Evolutionary conservation across 2,113 vertebrate genomes (phyloP).

Genomic region (Apus apus): DNA sequence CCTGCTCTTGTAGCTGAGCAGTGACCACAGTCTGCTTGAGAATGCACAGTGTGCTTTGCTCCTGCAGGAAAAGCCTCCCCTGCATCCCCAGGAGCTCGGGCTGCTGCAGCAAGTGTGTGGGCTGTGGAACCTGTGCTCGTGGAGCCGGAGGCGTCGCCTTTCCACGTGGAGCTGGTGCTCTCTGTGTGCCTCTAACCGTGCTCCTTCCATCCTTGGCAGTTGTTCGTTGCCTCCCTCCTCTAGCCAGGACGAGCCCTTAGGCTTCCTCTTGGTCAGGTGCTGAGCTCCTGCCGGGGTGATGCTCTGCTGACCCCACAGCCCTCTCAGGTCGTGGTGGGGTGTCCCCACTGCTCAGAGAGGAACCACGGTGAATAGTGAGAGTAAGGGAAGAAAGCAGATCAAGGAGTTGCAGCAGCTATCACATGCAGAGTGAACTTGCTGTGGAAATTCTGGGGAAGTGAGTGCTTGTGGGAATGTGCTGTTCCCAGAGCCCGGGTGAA

Average conservation of each 20-base stretch:
- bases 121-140: neutral
- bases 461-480: neutral
- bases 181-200: neutral
- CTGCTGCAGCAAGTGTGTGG: constrained; percentile 23
- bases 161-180: neutral
- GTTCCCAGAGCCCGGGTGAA: neutral
- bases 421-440: neutral
- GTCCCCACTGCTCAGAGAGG: neutral
- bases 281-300: accelerated
- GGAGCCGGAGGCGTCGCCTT: neutral
- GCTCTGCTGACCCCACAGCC: neutral
- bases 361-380: neutral
- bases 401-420: neutral
- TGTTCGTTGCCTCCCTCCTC: neutral
- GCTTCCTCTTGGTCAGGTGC: neutral
- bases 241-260: neutral
- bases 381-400: neutral
- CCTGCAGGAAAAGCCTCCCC: neutral
- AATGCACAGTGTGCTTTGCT: constrained; percentile 68
- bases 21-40: constrained; percentile 57
- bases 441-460: neutral
- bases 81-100: neutral
- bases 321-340: neutral
- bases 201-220: constrained; percentile 7
- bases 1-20: constrained; percentile 75